Base-by-base conservation (phyloP, 2,797 vertebrate genomes). In the Semaprochilodus insignis region DNA sequence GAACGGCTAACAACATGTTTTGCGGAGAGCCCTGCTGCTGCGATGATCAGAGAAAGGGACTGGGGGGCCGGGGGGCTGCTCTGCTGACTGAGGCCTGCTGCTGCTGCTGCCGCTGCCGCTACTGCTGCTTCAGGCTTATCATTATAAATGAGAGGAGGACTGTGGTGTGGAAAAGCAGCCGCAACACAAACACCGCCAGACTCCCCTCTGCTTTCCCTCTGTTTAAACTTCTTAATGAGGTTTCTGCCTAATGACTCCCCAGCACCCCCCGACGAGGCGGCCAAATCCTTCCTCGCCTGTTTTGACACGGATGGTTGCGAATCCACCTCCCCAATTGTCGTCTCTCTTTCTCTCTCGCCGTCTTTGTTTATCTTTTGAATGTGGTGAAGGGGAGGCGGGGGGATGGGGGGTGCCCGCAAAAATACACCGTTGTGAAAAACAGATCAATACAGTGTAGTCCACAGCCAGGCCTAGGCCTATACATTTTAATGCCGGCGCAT, bases 221-320 rank as follows among this genome's bases (percentile, higher is more conserved):
- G 77, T 82, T 85, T 87, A 82, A 82, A 82, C 80, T 84, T 74
- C 74, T 74, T 86, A 88, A 88, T 83, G 85, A 88, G 85, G 65
- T 86, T 81, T 60, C 78, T 85, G 81, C 66, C 78, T 75, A 86
- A 83, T 79, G 81, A 85, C 74, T 83, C 85, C 84, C 67, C 81
- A 34, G 75, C 51, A 85, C 66, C 80, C 66, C 66, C 40, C 55
- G 2, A 81, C 55, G 59, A 77, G 72, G 54, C 63, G 75, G 15
- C 34, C 72, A 71, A 17, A 77, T 84, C 77, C 65, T 63, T 62
- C 76, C 60, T 59, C 70, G 15, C 62, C 52, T 67, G 54, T 78
- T 81, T 55, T 52, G 73, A 25, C 34, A 23, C 17, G 31, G 77
- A 77, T 7, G 71, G 25, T n/a, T 76, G 67, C 25, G 6, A 27